Percentiles rank a stretch among this genome's conserved stretches.
These are phyloP conservation scores for Ecliptopera silaceata DNA, from an alignment of 2,888 invertebrate species.

Conservation along the genomic window DNA sequence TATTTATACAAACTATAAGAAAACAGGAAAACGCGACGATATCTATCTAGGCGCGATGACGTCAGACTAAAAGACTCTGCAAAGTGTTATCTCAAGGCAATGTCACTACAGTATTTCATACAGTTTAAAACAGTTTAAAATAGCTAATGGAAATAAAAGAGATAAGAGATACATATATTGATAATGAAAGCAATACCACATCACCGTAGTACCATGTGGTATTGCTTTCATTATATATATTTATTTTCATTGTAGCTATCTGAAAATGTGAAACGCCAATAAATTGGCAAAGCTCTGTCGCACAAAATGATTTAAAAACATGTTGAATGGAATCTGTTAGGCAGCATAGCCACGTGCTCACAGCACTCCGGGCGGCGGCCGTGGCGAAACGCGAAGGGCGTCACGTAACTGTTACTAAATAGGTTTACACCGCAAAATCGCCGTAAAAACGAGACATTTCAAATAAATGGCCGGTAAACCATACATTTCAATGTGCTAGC, in stretches of 20 bases:
- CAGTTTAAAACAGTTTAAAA: too few relatives aligned
- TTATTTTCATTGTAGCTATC: too few relatives aligned
- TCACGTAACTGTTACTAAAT: conserved; percentile 7
- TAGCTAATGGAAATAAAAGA: not conserved
- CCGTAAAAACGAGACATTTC: conserved; percentile 2
- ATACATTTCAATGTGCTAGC: not conserved
- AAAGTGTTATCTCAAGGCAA: conserved; percentile 1
- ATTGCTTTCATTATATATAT: too few relatives aligned
- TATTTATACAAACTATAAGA: not conserved
- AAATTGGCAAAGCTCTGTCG: too few relatives aligned
- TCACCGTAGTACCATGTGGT: too few relatives aligned
- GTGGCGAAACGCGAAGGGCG: conserved; percentile 3
- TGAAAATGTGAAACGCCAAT: too few relatives aligned
- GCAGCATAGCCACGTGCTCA: not conserved
- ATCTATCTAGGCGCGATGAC: conserved; percentile 9
- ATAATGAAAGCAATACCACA: too few relatives aligned
- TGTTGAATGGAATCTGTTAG: too few relatives aligned
- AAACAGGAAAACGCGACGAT: conserved; percentile 4
- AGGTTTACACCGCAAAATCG: conserved; percentile 1
- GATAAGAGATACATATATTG: too few relatives aligned
- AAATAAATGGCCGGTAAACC: not conserved
- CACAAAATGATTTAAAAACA: too few relatives aligned
- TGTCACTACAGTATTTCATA: too few relatives aligned
- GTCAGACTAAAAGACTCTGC: conserved; percentile 6
- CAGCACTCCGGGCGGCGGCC: too few relatives aligned